phyloP scores from a whole-genome alignment of 2,113 vertebrate species.

The Rhodinocichla rosea region DNA sequence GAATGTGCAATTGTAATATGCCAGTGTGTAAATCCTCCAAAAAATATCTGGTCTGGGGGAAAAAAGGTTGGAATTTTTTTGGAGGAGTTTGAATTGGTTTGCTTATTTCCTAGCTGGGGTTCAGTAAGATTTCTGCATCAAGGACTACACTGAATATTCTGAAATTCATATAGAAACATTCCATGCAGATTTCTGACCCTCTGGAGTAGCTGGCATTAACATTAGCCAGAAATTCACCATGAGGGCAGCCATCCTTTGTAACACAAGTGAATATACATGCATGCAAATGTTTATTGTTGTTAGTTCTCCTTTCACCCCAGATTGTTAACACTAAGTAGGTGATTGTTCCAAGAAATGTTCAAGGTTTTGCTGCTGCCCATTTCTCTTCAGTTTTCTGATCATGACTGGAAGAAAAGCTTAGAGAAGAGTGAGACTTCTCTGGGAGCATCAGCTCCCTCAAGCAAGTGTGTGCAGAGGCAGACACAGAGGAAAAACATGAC shows the following conservation, averaged over 20 bases:
- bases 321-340: background rate
- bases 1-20: fast-evolving
- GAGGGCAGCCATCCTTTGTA: background rate
- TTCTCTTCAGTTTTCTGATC: background rate
- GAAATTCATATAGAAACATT: background rate
- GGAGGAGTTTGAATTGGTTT: background rate
- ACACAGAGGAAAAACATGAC: background rate
- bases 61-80: background rate
- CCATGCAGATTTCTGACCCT: background rate
- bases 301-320: background rate
- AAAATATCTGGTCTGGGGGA: background rate
- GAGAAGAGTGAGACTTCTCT: background rate
- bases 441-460: background rate
- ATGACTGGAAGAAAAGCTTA: background rate
- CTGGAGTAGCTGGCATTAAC: background rate
- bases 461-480: background rate
- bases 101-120: background rate
- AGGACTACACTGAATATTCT: background rate
- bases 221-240: background rate
- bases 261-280: fast-evolving
- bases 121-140: background rate
- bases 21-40: background rate
- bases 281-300: background rate
- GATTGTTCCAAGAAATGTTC: background rate
- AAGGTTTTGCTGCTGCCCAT: background rate